Evolutionary conservation across 92 coral and sea anemone genomes (phyloP).

Genomic region (Metridium senile): DNA sequence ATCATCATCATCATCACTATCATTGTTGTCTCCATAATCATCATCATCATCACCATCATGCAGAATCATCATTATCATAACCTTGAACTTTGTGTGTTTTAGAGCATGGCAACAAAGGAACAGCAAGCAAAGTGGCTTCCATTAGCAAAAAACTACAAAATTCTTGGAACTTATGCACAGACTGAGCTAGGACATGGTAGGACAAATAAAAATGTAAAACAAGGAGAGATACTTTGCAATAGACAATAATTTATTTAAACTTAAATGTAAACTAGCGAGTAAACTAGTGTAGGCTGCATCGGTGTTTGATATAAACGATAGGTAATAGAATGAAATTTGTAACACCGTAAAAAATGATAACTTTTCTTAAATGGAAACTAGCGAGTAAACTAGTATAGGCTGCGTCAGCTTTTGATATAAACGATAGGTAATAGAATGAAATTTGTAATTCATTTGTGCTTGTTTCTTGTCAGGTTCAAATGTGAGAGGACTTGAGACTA

Average conservation of each 20-base stretch:
- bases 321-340: too few species aligned
- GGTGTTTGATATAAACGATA: too few species aligned
- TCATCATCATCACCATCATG: not conserved
- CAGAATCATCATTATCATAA: not conserved
- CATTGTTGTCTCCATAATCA: not conserved
- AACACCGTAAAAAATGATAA: too few species aligned
- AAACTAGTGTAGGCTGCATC: too few species aligned
- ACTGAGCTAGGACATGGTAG: conserved; percentile 94
- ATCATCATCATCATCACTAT: too few species aligned
- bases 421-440: too few species aligned
- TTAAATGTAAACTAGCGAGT: too few species aligned
- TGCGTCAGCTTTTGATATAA: too few species aligned
- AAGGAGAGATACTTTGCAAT: not conserved
- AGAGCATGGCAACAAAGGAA: conserved; percentile 74
- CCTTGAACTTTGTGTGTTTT: too few species aligned
- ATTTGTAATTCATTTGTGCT: too few species aligned
- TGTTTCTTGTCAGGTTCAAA: conserved; percentile 70
- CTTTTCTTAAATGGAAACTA: too few species aligned
- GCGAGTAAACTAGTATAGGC: too few species aligned
- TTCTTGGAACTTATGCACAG: conserved; percentile 87
- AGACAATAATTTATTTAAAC: not conserved
- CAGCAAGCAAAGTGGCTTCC: conserved; percentile 88
- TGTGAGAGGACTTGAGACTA: conserved; percentile 84
- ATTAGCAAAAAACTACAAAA: conserved; percentile 60
- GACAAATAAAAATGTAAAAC: not conserved